These are phyloP conservation scores for Alcis repandata DNA, from an alignment of 2,888 invertebrate genomes.

Conservation along the genomic window DNA sequence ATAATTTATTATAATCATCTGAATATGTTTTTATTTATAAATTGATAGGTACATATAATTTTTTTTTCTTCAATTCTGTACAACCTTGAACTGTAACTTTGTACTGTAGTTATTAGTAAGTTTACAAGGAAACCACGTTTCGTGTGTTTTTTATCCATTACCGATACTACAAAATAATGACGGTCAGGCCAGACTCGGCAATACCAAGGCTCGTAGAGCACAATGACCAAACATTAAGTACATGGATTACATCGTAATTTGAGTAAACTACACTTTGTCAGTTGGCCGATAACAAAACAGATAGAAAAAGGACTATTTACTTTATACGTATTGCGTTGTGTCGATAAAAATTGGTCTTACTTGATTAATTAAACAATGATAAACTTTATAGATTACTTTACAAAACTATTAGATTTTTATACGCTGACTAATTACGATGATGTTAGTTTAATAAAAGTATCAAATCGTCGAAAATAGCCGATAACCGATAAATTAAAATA, in stretches of 20 bases:
- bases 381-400: no score
- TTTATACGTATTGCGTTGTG: not conserved
- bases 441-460: no score
- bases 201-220: constrained; percentile 56
- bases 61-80: no score
- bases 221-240: constrained; percentile 53
- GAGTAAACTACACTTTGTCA: constrained; percentile 4
- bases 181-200: constrained; percentile 59
- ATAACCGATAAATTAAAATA: no score
- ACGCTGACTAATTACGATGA: no score
- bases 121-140: constrained; percentile 38
- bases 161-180: constrained; percentile 58
- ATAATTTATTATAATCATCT: no score
- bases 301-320: no score
- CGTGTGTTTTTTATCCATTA: constrained; percentile 59
- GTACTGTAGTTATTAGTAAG: constrained; percentile 5
- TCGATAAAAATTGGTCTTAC: not conserved
- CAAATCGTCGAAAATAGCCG: no score
- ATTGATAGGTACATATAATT: not conserved
- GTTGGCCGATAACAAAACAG: not conserved
- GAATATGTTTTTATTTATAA: no score
- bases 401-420: no score
- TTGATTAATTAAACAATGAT: not conserved
- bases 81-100: constrained; percentile 15
- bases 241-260: constrained; percentile 64